A percentile compares a stretch with the other conserved stretches of the same genome.
These are phyloP conservation scores for Pelodytes ibericus DNA, from an alignment of 2,797 vertebrate species.

Conservation along the genomic window DNA sequence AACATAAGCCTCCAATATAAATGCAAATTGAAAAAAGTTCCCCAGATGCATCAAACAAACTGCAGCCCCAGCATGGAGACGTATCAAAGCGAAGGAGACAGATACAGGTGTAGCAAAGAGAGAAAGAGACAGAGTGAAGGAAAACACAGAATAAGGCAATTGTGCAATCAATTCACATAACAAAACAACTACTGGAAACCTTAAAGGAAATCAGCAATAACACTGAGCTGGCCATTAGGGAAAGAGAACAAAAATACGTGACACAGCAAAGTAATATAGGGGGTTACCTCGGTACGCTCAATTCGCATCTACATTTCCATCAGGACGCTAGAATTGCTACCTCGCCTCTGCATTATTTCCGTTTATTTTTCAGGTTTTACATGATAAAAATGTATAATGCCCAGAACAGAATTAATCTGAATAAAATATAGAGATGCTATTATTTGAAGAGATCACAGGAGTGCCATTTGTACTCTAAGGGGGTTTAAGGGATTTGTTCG, in stretches of 20 bases:
- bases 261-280: neutral
- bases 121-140: neutral
- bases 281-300: neutral
- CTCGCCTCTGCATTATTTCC: no score
- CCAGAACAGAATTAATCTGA: no score
- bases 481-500: no score
- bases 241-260: neutral
- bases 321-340: no score
- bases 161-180: neutral
- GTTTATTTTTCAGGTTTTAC: no score
- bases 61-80: slow-evolving; percentile 43
- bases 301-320: no score
- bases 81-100: slow-evolving; percentile 10
- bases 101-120: neutral
- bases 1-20: slow-evolving; percentile 91
- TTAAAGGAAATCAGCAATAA: neutral
- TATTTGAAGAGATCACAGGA: no score
- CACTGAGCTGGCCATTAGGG: neutral
- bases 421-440: no score
- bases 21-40: slow-evolving; percentile 83
- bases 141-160: neutral
- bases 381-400: no score
- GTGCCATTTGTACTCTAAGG: no score
- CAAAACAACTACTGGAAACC: neutral
- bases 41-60: slow-evolving; percentile 70